phyloP scores from a whole-genome alignment of 2,888 invertebrate genomes.

The Phlogophora meticulosa region DNA sequence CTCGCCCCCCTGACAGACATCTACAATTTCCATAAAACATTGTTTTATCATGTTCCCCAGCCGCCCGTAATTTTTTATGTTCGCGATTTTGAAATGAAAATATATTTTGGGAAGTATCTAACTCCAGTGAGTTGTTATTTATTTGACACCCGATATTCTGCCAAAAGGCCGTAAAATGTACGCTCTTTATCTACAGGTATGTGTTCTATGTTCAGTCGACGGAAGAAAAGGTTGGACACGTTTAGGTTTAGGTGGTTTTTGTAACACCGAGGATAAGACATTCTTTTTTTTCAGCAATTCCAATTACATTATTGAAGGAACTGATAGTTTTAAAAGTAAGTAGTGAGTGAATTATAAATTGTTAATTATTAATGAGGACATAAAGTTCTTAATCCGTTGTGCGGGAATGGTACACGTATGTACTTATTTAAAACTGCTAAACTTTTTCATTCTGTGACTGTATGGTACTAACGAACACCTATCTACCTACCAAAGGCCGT shows the following conservation, averaged over 20 bases:
- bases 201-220: conserved; percentile 4
- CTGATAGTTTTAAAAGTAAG: no score
- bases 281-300: no score
- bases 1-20: conserved; percentile 18
- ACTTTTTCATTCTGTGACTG: conserved; percentile 10
- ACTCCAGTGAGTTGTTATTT: conserved; percentile 52
- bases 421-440: not conserved
- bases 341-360: no score
- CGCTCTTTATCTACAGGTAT: conserved; percentile 29
- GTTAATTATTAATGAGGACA: no score
- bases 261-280: no score
- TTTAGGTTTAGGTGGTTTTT: not conserved
- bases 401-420: no score
- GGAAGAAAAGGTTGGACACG: not conserved
- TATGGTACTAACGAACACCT: not conserved
- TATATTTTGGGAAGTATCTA: conserved; percentile 44
- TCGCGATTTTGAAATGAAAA: conserved; percentile 50
- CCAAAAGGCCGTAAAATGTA: conserved; percentile 48
- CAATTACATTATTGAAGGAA: no score
- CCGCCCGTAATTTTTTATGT: conserved; percentile 37
- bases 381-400: no score
- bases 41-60: conserved; percentile 64
- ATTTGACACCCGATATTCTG: conserved; percentile 57
- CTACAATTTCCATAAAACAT: conserved; percentile 44
- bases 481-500: not conserved